phyloP scores from a whole-genome alignment of 1,140 invertebrate species.

The Calephelis virginiensis region DNA sequence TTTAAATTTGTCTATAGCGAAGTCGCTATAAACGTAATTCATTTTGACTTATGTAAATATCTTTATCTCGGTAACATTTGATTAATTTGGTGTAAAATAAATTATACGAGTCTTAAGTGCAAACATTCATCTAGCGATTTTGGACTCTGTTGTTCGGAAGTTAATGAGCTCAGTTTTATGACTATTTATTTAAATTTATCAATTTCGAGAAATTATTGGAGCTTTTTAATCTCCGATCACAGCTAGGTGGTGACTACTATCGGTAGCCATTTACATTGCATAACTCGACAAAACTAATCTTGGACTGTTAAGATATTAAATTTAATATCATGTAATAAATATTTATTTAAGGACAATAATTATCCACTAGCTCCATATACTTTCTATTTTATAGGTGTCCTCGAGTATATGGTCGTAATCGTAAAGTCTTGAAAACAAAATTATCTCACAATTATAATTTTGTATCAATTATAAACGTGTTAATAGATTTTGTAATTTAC shows the following conservation, averaged over 20 bases:
- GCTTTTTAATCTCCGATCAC: constrained; percentile 66
- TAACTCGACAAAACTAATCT: background rate
- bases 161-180: constrained; percentile 70
- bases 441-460: constrained; percentile 76
- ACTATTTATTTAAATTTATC: constrained; percentile 43
- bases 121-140: constrained; percentile 73
- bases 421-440: constrained; percentile 67
- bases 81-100: constrained; percentile 67
- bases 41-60: constrained; percentile 74
- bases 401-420: constrained; percentile 58
- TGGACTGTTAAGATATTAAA: constrained; percentile 9
- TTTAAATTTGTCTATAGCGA: constrained; percentile 56
- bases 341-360: constrained; percentile 11
- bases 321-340: constrained; percentile 12
- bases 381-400: constrained; percentile 62
- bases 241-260: constrained; percentile 48
- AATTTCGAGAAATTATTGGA: constrained; percentile 43
- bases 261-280: background rate
- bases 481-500: constrained; percentile 64
- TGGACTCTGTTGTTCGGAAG: constrained; percentile 66
- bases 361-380: constrained; percentile 48
- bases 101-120: constrained; percentile 75
- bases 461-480: constrained; percentile 61
- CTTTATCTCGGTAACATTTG: constrained; percentile 51
- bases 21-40: constrained; percentile 58